A percentile compares a stretch with the other conserved stretches of the same genome.
Conservation (phyloP, 2,113 vertebrate genomes). For the Bubo bubo region DNA sequence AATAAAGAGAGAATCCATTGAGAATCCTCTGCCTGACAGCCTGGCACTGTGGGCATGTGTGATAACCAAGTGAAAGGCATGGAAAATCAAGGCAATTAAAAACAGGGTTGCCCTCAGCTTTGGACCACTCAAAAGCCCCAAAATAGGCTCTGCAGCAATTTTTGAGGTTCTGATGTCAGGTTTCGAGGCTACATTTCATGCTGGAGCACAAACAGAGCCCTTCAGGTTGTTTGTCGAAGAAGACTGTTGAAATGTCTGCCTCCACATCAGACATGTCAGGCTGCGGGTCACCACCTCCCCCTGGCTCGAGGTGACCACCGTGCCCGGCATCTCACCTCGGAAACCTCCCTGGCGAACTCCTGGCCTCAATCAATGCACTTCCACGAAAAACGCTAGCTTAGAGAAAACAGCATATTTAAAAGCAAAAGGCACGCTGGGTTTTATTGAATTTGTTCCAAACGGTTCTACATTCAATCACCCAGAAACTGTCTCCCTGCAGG, state of each 20-base stretch:
- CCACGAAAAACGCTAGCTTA: background rate
- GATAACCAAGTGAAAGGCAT: background rate
- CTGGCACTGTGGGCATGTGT: accelerated
- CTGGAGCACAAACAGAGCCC: background rate
- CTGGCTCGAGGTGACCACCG: accelerated
- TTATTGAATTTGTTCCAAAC: slow-evolving; percentile 40
- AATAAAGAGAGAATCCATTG: background rate
- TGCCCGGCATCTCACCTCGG: accelerated
- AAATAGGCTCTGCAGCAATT: background rate
- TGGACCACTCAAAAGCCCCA: background rate
- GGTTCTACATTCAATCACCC: slow-evolving; percentile 27
- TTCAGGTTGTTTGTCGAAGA: background rate
- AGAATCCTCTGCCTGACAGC: background rate
- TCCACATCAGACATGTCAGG: background rate
- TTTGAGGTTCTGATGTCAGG: background rate
- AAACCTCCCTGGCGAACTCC: background rate
- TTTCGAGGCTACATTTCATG: accelerated
- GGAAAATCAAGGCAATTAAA: background rate
- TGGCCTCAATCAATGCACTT: background rate
- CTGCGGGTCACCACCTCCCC: background rate
- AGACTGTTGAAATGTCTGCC: background rate
- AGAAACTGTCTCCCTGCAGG: slow-evolving; percentile 30
- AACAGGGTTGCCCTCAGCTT: background rate
- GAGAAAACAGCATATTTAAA: slow-evolving; percentile 9
- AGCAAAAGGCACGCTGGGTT: background rate